Evolutionary conservation across 2,797 vertebrate genomes (phyloP), one percentile per base, ranked within the genome.

Genomic region (Lagodon rhomboides): DNA sequence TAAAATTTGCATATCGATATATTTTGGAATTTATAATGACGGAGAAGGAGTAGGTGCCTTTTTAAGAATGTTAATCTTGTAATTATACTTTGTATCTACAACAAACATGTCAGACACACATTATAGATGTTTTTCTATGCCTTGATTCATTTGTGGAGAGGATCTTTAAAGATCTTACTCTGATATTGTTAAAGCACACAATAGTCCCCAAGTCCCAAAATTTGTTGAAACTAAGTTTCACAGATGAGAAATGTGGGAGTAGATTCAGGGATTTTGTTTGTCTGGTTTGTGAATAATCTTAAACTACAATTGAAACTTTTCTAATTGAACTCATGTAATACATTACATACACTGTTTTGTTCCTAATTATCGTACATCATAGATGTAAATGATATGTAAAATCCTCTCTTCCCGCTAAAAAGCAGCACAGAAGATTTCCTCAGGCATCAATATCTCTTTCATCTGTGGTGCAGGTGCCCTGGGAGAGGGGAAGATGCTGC

Each of bases 401-500:
- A 43, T 43, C 3, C 30, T 13, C 6, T 20, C 43, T 3, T n/a
- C 7, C 4, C 10, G 12, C 8, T 22, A 51, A 64, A 20, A 3
- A 59, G 46, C 22, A 12, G 22, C 18, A 49, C 13, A 4, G 46
- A 44, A 12, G 41, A 7, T 30, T 60, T n/a, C 7, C 12, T 41
- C 12, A 12, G 3, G 1, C n/a, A 55, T 68, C 65, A 15, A 44
- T 66, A n/a, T 53, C 16, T 63, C 30, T 68, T 54, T 74, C 13
- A 18, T 71, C 18, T 43, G 1, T 50, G 3, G 7, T 68, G 46
- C 46, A 89, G 88, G 74, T 13, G 30, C 30, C 20, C 64, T 51
- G 86, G 84, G 62, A 79, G 59, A 68, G 67, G 78, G 49, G 58
- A 93, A 53, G 49, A 94, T 93, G 93, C 66, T 83, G 77, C 82